A percentile compares a stretch with the other conserved stretches of the same genome.
Conservation (phyloP, 1,140 invertebrate genomes). For the Venustaconcha ellipsiformis region DNA sequence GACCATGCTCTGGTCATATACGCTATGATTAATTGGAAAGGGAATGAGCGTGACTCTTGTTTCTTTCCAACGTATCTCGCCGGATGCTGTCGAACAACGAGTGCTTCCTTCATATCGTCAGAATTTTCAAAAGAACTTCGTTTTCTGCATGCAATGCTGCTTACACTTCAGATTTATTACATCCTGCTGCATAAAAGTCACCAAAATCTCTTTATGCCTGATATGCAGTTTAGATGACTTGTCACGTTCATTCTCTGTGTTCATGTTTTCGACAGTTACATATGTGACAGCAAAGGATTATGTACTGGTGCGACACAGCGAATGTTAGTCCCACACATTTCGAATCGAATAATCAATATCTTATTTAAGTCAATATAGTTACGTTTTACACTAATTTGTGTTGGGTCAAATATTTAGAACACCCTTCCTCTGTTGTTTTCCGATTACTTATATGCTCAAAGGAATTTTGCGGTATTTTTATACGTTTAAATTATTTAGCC, state of each 20-base stretch:
- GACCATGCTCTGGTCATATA: constrained; percentile 3
- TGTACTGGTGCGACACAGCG: not conserved
- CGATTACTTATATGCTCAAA: too few relatives aligned
- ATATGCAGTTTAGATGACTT: not conserved
- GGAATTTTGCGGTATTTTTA: too few relatives aligned
- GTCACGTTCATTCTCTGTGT: not conserved
- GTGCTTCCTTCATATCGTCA: not conserved
- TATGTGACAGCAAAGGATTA: not conserved
- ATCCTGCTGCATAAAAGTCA: constrained; percentile 10
- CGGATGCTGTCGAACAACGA: constrained; percentile 3
- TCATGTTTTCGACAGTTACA: not conserved
- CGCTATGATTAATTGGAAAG: not conserved
- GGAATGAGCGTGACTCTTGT: not conserved
- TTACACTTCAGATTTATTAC: constrained; percentile 7
- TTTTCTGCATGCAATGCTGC: not conserved
- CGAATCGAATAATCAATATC: too few relatives aligned
- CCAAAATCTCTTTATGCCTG: constrained; percentile 1
- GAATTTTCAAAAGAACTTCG: not conserved
- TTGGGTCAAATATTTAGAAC: too few relatives aligned
- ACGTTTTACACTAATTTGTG: too few relatives aligned
- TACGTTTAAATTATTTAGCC: too few relatives aligned
- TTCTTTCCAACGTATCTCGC: constrained; percentile 4
- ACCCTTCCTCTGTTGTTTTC: too few relatives aligned
- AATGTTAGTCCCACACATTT: too few relatives aligned
- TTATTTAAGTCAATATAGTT: too few relatives aligned